Evolutionary conservation across 1,140 invertebrate species (phyloP), one percentile per base, ranked within the genome.

Genomic region (Drosophila erecta): DNA sequence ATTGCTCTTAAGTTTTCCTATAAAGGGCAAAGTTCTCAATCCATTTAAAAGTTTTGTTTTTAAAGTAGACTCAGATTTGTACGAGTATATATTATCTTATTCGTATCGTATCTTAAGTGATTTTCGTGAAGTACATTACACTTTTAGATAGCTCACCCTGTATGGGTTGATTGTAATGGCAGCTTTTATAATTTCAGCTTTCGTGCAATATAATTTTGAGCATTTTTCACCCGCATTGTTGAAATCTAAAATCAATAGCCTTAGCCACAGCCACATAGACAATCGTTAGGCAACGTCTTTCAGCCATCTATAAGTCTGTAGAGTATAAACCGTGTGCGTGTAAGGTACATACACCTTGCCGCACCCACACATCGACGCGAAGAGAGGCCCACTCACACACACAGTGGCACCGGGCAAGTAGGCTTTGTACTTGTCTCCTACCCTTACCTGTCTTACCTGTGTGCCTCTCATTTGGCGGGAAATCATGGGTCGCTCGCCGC

Each of bases 151-250:
- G 24, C 12, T 8, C 78, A 86, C 83, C 69, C 81, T 76, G 78
- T 85, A 73, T 67, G 5, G 2, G 8, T 0, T 15, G 50, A 50
- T 11, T 30, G 59, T 71, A 72, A 75, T 70, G 74, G 56, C 55
- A 72, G 64, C 59, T 62, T 87, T 79, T 66, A 69, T 89, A 70
- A 87, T 79, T 79, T 80, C 33, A 80, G 66, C 65, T 61, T 79
- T 79, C 76, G 76, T 84, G 75, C 66, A 85, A 85, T 80, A 84
- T 84, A 85, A 84, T 78, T 87, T 87, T 61, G 69, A 89, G 77
- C 76, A 87, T 87, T 87, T 87, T 89, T 89, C 84, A 87, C 84
- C 84, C 84, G 84, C 84, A 87, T 83, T 87, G 84, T 89, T 79
- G 72, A 87, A 87, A 87, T 80, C 73, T 51, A 80, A 87, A 87